A percentile compares a stretch with the other conserved stretches of the same genome.
These are phyloP conservation scores for Orchesella flavescens DNA, from an alignment of 2,888 invertebrate genomes.

Conservation along the genomic window DNA sequence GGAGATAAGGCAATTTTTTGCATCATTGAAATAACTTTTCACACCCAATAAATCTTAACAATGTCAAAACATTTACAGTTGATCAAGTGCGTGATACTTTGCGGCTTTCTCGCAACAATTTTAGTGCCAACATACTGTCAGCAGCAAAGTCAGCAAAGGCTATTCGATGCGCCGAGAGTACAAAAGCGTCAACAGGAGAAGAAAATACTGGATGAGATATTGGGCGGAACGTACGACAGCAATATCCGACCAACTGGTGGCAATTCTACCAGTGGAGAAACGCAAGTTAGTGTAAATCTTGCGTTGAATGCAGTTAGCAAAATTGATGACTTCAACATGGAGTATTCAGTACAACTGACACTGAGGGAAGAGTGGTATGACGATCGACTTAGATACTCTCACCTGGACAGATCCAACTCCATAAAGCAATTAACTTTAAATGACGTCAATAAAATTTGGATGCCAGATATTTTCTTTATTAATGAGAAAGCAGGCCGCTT, in stretches of 20 bases:
- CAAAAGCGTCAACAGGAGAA: conserved; percentile 78
- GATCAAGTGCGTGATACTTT: conserved; percentile 27
- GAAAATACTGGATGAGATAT: conserved; percentile 91
- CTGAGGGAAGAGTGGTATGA: conserved; percentile 62
- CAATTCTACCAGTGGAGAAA: conserved; percentile 78
- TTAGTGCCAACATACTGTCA: conserved; percentile 20
- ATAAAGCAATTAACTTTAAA: conserved; percentile 55
- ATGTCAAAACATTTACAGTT: conserved; percentile 49
- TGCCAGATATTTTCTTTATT: conserved; percentile 64
- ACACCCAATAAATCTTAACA: conserved; percentile 17
- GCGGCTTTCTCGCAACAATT: neutral
- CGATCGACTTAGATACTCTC: conserved; percentile 46
- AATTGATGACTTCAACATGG: conserved; percentile 99
- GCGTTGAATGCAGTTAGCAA: conserved; percentile 96
- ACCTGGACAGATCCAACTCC: conserved; percentile 10
- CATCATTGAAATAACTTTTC: neutral
- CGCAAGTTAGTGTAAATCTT: conserved; percentile 93
- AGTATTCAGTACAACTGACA: conserved; percentile 56
- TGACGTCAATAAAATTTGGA: conserved; percentile 58
- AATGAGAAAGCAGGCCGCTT: conserved; percentile 59
- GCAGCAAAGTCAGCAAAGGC: neutral
- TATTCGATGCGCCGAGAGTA: neutral
- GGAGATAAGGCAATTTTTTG: neutral
- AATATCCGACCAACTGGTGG: conserved; percentile 91
- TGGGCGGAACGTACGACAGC: conserved; percentile 92